These are phyloP conservation scores for Falcaria lacertinaria DNA, from an alignment of 2,888 invertebrate genomes.

Conservation along the genomic window DNA sequence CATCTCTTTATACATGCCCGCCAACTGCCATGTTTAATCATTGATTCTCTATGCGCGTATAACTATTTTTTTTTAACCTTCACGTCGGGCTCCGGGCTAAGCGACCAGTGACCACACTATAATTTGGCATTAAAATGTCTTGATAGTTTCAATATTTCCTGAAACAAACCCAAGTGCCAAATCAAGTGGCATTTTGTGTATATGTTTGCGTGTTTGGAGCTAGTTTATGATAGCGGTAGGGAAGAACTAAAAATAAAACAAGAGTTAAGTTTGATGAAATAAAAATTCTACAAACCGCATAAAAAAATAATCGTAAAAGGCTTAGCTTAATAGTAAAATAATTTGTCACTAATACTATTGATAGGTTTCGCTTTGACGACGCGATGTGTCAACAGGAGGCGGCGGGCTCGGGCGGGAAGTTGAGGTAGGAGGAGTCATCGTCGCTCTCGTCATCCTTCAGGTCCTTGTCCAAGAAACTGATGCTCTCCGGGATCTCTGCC, in stretches of 20 bases:
- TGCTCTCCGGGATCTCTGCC: constrained; percentile 21
- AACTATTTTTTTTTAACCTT: too few species aligned
- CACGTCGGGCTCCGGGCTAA: too few species aligned
- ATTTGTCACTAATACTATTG: constrained; percentile 27
- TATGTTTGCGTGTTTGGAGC: too few species aligned
- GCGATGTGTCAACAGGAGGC: neutral
- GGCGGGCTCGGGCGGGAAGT: neutral
- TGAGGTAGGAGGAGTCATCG: constrained; percentile 7
- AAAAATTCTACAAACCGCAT: constrained; percentile 30
- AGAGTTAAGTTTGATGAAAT: constrained; percentile 21
- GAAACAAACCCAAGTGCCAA: too few species aligned
- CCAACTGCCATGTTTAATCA: too few species aligned
- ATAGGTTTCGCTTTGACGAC: constrained; percentile 15
- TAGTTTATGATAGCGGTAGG: constrained; percentile 6
- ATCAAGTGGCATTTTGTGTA: too few species aligned
- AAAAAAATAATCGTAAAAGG: constrained; percentile 27
- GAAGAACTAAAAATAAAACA: constrained; percentile 16
- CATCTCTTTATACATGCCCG: too few species aligned
- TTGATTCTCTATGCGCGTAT: too few species aligned
- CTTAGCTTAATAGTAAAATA: constrained; percentile 38
- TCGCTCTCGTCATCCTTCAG: constrained; percentile 11
- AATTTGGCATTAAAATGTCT: too few species aligned
- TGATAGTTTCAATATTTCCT: too few species aligned
- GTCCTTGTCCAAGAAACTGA: constrained; percentile 11
- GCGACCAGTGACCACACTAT: too few species aligned